A percentile compares a stretch with the other conserved stretches of the same genome.
These are phyloP conservation scores for Toxostoma redivivum DNA, from an alignment of 2,113 vertebrate species.

Conservation along the genomic window DNA sequence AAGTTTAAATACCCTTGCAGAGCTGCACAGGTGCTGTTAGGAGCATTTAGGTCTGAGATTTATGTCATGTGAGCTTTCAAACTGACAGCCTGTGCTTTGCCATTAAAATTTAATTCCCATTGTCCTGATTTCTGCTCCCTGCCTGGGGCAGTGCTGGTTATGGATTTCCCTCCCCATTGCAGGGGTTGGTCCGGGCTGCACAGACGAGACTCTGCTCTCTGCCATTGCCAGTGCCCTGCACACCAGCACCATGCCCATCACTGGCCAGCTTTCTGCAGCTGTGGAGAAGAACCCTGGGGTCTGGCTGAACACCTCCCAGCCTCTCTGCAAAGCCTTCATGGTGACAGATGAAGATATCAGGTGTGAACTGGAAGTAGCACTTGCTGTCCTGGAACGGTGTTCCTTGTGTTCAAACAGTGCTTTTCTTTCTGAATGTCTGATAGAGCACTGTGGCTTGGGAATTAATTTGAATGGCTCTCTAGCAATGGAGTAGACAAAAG, in stretches of 20 bases:
- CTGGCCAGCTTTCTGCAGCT: conserved; percentile 92
- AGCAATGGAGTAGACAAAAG: neutral
- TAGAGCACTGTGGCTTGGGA: neutral
- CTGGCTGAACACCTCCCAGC: conserved; percentile 96
- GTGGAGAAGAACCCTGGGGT: conserved; percentile 98
- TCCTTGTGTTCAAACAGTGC: neutral
- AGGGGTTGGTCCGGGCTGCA: conserved; percentile 97
- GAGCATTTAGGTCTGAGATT: neutral
- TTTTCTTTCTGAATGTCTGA: neutral
- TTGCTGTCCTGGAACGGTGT: neutral
- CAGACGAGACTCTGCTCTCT: conserved; percentile 93
- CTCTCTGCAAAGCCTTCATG: conserved; percentile 96
- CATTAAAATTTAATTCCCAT: neutral
- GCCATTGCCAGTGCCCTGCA: conserved; percentile 96
- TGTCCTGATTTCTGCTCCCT: neutral
- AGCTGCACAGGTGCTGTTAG: neutral
- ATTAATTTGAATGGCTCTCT: neutral
- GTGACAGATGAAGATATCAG: conserved; percentile 98
- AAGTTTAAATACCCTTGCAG: neutral
- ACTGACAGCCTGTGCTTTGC: neutral
- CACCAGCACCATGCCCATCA: conserved; percentile 95
- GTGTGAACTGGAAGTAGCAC: conserved; percentile 48
- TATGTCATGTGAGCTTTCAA: neutral
- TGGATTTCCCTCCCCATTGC: neutral
- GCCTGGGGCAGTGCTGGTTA: neutral